These are phyloP conservation scores for Halisarca cf. caerulea DNA, from an alignment of 37 sponge, comb jelly and placozoan genomes.

Conservation along the genomic window DNA sequence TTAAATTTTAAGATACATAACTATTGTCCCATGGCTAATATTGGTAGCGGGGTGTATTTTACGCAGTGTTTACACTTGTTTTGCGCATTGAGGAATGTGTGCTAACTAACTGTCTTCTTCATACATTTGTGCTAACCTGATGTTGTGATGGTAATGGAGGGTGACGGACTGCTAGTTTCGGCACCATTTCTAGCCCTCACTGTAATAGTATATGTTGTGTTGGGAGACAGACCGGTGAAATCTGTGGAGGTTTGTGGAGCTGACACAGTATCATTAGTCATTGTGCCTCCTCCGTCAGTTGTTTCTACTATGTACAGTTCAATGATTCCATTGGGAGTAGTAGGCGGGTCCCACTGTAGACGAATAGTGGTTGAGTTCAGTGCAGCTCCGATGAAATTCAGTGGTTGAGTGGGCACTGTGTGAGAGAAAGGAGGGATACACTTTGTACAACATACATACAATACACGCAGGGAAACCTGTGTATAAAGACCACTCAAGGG, in stretches of 20 bases:
- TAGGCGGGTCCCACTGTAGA: not conserved
- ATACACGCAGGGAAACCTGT: no score
- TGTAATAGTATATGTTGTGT: not conserved
- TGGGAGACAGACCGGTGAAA: not conserved
- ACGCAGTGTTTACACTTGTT: no score
- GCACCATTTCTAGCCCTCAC: not conserved
- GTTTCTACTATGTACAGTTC: not conserved
- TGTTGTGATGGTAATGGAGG: not conserved
- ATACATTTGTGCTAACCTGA: not conserved
- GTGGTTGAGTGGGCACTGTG: constrained; percentile 2
- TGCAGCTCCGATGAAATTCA: not conserved
- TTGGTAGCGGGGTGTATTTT: no score
- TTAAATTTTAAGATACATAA: no score
- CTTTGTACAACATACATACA: not conserved
- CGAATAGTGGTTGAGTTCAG: not conserved
- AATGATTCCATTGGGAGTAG: constrained; percentile 8
- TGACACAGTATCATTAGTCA: not conserved
- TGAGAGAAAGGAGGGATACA: not conserved
- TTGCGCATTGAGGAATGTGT: no score
- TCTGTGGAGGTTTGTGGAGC: not conserved
- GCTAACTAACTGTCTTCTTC: no score
- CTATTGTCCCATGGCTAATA: no score
- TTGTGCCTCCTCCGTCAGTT: not conserved
- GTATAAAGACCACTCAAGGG: no score
- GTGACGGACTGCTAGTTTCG: not conserved